These are phyloP conservation scores for Daktulosphaira vitifoliae DNA, from an alignment of 1,140 invertebrate genomes.

Conservation along the genomic window DNA sequence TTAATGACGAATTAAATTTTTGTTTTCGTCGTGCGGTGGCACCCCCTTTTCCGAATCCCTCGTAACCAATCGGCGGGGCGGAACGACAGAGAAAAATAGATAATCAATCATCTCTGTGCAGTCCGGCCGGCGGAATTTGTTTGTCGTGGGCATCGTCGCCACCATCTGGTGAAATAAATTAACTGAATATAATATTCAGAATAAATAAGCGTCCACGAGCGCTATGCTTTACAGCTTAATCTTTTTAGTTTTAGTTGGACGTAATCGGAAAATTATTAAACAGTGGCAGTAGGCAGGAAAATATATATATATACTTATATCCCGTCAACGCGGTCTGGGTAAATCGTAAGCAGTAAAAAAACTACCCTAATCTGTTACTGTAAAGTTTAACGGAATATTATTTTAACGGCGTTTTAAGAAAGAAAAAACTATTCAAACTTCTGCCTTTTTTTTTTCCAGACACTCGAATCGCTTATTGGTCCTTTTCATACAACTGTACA, in stretches of 20 bases:
- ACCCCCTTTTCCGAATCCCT: too few relatives aligned
- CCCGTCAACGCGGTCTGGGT: too few relatives aligned
- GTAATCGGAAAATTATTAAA: constrained; percentile 23
- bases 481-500: too few relatives aligned
- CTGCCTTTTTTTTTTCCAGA: too few relatives aligned
- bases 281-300: too few relatives aligned
- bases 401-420: too few relatives aligned
- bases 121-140: constrained; percentile 17
- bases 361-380: too few relatives aligned
- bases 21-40: constrained; percentile 43
- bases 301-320: too few relatives aligned
- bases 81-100: not conserved
- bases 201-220: constrained; percentile 1
- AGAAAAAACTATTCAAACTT: too few relatives aligned
- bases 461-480: too few relatives aligned
- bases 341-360: too few relatives aligned
- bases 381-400: too few relatives aligned
- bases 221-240: not conserved
- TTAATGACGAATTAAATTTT: constrained; percentile 41
- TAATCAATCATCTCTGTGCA: constrained; percentile 23
- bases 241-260: not conserved
- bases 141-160: constrained; percentile 17
- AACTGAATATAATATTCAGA: constrained; percentile 30
- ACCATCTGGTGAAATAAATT: constrained; percentile 30
- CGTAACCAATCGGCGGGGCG: not conserved